Evolutionary conservation across 2,888 invertebrate genomes (phyloP), one percentile per base, ranked within the genome.

Genomic region (Lasioglossum zephyrum): DNA sequence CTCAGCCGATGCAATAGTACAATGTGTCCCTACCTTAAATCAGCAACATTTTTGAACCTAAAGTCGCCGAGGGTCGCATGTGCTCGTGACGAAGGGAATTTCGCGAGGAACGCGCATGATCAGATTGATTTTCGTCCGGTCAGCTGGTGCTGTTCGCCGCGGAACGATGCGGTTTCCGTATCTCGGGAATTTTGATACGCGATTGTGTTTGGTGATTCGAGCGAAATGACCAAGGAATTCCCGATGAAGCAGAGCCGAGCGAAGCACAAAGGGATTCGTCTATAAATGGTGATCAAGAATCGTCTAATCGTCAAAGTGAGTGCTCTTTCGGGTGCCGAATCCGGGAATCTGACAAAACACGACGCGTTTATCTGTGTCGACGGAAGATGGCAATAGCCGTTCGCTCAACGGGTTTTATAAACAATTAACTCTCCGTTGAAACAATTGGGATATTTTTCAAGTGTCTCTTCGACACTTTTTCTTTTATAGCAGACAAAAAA

Each of bases 61-160:
- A 22, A 31, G 11, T n/a, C 13, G 31, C 31, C 31, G 0, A 63
- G 31, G 18, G 16, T 13, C 22, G 44, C 66, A 36, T 36, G 73
- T 57, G 31, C 86, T 74, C 57, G 72, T 77, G 74, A 70, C 44
- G 22, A 18, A 44, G 57, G 16, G 4, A 53, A 74, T 39, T 41
- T 41, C 6, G 74, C 22, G 16, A 4, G 26, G 41, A 47, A 53
- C 36, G 84, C 93, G 93, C 93, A 89, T 82, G 88, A 89, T 75
- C 90, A 73, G 73, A 92, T 93, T 91, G 91, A 93, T 93, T 89
- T 86, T 77, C 49, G 22, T 53, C 44, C 73, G 79, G 84, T 87
- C 89, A 88, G 88, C 88, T 90, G 88, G 74, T 82, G 36, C n/a
- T 41, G 36, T 66, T 77, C 76, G 63, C 70, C 73, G 41, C n/a